phyloP scores from a whole-genome alignment of 2,888 invertebrate species.

The Conchocele bisecta region DNA sequence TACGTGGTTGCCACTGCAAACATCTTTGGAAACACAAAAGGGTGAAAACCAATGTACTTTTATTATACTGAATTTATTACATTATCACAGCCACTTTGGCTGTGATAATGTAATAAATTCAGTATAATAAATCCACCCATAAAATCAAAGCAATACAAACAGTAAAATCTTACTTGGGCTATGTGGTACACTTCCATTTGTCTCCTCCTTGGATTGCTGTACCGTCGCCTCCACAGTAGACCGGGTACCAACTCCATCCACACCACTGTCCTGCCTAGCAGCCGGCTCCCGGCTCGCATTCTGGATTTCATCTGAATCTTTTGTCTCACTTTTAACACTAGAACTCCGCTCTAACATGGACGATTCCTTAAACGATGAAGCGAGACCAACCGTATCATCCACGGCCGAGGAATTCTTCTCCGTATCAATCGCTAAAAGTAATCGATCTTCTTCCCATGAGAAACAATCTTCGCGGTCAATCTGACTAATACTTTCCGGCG shows the following conservation, averaged over 20 bases:
- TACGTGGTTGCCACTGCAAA: too few species aligned
- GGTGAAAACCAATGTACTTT: too few species aligned
- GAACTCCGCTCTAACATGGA: conserved; percentile 24
- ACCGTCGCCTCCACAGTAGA: conserved; percentile 79
- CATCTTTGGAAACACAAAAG: too few species aligned
- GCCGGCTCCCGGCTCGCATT: not conserved
- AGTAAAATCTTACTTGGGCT: too few species aligned
- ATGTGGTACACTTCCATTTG: conserved; percentile 32
- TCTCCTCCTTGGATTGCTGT: conserved; percentile 72
- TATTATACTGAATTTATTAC: too few species aligned
- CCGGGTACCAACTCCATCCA: conserved; percentile 76
- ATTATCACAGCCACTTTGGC: too few species aligned
- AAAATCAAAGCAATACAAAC: too few species aligned
- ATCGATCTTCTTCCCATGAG: conserved; percentile 78
- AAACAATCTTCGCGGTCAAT: conserved; percentile 79
- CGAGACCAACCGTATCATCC: conserved; percentile 47
- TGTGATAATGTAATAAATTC: too few species aligned
- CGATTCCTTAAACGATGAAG: conserved; percentile 57
- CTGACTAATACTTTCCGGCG: conserved; percentile 76
- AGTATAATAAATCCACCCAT: too few species aligned
- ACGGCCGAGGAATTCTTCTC: conserved; percentile 40
- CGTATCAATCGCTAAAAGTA: conserved; percentile 72
- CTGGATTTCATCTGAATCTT: conserved; percentile 48
- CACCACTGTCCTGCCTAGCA: conserved; percentile 33
- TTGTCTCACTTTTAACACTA: conserved; percentile 35